Conservation (phyloP, 2,113 vertebrate genomes). For the Phylloscopus trochiloides region DNA sequence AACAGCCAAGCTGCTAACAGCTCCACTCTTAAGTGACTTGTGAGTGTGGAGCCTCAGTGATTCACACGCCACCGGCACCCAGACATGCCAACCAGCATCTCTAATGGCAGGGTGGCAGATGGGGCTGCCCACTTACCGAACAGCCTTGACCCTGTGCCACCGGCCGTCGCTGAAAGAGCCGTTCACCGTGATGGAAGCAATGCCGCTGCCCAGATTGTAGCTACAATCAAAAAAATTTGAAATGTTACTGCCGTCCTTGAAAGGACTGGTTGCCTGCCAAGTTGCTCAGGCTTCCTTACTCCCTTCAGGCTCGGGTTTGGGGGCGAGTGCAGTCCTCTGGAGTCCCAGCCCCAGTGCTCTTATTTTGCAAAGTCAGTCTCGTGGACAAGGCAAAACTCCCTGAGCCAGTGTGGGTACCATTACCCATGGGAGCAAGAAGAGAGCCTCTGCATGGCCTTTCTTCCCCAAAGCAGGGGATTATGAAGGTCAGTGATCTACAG, state of each 20-base stretch:
- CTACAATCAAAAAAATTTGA: conserved; percentile 49
- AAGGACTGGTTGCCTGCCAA: background rate
- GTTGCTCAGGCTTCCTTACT: background rate
- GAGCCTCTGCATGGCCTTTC: background rate
- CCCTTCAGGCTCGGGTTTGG: accelerated
- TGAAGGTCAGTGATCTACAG: background rate
- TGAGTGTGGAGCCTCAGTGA: background rate
- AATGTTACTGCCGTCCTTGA: background rate
- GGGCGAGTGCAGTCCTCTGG: background rate
- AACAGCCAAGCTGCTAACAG: background rate
- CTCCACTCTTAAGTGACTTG: accelerated
- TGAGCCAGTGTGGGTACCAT: no score
- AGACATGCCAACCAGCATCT: background rate
- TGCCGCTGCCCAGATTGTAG: conserved; percentile 92
- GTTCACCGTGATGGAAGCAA: conserved; percentile 80
- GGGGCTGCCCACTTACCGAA: conserved; percentile 76
- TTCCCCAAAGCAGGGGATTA: background rate
- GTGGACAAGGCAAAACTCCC: background rate
- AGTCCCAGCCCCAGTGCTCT: background rate
- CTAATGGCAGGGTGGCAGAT: background rate
- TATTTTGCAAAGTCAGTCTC: background rate
- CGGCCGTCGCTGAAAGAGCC: conserved; percentile 88
- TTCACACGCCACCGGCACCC: background rate
- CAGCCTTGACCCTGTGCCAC: conserved; percentile 93
- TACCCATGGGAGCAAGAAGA: background rate